These are phyloP conservation scores for Eubasilissa regina DNA, from an alignment of 1,140 invertebrate genomes.

Conservation along the genomic window DNA sequence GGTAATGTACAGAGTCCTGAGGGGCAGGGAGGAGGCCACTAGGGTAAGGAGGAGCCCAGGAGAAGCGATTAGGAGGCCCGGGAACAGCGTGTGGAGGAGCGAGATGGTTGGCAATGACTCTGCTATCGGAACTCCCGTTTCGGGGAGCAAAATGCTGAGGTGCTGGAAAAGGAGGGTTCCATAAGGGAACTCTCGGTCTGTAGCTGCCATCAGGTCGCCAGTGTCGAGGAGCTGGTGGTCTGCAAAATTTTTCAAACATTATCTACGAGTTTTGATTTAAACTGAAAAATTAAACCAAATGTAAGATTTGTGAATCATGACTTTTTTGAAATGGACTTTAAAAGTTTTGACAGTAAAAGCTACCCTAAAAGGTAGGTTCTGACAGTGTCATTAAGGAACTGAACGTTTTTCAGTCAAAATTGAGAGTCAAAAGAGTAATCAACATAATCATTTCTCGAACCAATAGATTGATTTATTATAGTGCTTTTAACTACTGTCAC, in stretches of 20 bases:
- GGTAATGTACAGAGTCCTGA: constrained; percentile 20
- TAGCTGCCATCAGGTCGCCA: constrained; percentile 35
- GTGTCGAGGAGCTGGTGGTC: constrained; percentile 27
- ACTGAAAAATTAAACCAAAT: too few relatives aligned
- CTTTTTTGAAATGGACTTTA: too few relatives aligned
- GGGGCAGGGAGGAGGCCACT: neutral
- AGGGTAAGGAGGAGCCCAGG: neutral
- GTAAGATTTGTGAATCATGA: too few relatives aligned
- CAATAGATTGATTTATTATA: too few relatives aligned
- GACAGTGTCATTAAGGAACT: too few relatives aligned
- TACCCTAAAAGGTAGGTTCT: too few relatives aligned
- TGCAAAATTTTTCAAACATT: neutral
- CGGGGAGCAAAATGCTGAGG: constrained; percentile 19
- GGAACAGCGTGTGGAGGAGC: neutral
- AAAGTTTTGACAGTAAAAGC: too few relatives aligned
- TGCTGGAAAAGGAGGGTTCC: constrained; percentile 27
- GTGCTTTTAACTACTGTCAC: too few relatives aligned
- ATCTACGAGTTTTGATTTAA: too few relatives aligned
- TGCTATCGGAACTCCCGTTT: constrained; percentile 1
- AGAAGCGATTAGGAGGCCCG: neutral
- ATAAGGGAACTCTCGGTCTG: constrained; percentile 8
- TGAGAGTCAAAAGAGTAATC: too few relatives aligned
- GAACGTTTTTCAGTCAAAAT: too few relatives aligned
- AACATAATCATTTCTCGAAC: too few relatives aligned
- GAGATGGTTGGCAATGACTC: neutral